Evolutionary conservation across 2,797 vertebrate species (phyloP).

Genomic region (Simalia tracyae): DNA sequence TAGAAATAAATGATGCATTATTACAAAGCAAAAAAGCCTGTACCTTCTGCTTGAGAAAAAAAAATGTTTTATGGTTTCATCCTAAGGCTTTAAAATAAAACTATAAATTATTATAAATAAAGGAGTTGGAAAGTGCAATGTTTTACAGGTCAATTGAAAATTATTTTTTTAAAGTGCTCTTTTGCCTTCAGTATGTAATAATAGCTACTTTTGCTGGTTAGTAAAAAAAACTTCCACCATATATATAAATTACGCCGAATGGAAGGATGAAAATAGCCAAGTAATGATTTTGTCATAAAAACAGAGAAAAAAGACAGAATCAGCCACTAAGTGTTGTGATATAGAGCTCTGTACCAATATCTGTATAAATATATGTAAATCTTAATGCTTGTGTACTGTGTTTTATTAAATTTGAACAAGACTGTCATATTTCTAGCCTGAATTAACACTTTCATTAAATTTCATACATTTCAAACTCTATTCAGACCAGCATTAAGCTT

Average conservation of each 20-base stretch:
- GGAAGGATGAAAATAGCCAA: constrained; percentile 18
- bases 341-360: constrained; percentile 37
- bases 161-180: background rate
- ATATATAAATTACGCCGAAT: background rate
- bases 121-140: background rate
- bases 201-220: constrained; percentile 20
- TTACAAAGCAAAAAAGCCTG: background rate
- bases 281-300: constrained; percentile 14
- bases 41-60: background rate
- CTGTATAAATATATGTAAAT: constrained; percentile 43
- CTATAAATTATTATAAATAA: background rate
- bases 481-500: constrained; percentile 69
- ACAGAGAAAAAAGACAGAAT: constrained; percentile 40
- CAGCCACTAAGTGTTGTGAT: constrained; percentile 42
- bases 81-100: background rate
- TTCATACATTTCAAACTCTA: constrained; percentile 70
- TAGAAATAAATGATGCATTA: background rate
- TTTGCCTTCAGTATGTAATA: background rate
- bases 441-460: constrained; percentile 69
- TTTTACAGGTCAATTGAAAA: background rate
- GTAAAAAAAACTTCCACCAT: constrained; percentile 11
- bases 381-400: constrained; percentile 71
- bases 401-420: constrained; percentile 67
- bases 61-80: background rate
- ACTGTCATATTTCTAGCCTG: constrained; percentile 50